A percentile compares a stretch with the other conserved stretches of the same genome.
These are phyloP conservation scores for Diarsia brunnea DNA, from an alignment of 2,888 invertebrate genomes.

Conservation along the genomic window DNA sequence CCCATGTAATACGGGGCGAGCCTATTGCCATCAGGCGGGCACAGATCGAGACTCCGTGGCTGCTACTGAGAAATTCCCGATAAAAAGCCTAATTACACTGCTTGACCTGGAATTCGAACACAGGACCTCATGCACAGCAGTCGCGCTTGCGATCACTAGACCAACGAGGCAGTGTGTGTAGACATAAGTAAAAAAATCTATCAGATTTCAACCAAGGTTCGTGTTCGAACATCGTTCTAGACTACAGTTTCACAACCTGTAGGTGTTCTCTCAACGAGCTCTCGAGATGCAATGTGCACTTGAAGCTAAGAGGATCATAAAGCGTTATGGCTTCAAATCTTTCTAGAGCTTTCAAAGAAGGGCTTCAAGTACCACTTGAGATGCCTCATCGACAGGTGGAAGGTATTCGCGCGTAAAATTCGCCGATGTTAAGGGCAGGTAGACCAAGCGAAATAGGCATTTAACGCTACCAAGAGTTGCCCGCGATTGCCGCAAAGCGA, in stretches of 20 bases:
- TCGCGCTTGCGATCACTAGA: too few species aligned
- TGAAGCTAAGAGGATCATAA: slow-evolving; percentile 41
- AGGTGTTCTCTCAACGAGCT: slow-evolving; percentile 35
- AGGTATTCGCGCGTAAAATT: slow-evolving; percentile 33
- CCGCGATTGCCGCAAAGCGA: too few species aligned
- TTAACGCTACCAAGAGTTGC: too few species aligned
- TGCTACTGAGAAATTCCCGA: too few species aligned
- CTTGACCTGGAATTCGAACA: too few species aligned
- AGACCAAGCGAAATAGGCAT: too few species aligned
- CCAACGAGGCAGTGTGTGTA: too few species aligned
- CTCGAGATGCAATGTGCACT: slow-evolving; percentile 41
- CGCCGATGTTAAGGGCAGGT: slow-evolving; percentile 25
- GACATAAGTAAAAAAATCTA: background rate
- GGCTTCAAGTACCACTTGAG: slow-evolving; percentile 36
- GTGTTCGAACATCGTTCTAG: slow-evolving; percentile 9
- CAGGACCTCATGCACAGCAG: too few species aligned
- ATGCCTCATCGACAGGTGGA: slow-evolving; percentile 34
- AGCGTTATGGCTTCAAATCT: slow-evolving; percentile 35
- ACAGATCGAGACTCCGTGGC: too few species aligned
- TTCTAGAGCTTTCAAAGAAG: slow-evolving; percentile 37
- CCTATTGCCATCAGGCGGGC: too few species aligned
- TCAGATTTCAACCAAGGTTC: background rate
- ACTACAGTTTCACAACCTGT: slow-evolving; percentile 6
- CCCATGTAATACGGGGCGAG: too few species aligned
- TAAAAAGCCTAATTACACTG: too few species aligned